Conservation (phyloP, 2,888 invertebrate species). For the Torymus auratus region DNA sequence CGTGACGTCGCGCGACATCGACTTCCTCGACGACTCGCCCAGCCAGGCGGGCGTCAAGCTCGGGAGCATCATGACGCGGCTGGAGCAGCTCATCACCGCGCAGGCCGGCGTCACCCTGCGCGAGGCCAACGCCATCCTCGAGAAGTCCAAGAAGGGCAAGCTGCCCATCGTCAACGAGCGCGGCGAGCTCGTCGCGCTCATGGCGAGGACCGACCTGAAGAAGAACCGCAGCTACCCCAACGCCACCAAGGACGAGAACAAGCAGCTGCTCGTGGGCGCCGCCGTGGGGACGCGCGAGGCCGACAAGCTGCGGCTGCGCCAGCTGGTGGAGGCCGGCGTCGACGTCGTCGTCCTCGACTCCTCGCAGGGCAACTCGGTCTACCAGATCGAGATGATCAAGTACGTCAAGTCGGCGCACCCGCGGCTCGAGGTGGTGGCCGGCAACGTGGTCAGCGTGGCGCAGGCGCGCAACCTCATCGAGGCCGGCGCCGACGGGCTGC, state of each 20-base stretch:
- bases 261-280: constrained; percentile 94
- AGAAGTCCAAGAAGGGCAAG: constrained; percentile 75
- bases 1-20: no score
- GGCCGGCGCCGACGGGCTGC: constrained; percentile 96
- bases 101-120: no score
- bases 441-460: constrained; percentile 97
- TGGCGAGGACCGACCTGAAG: constrained; percentile 98
- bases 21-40: no score
- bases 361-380: constrained; percentile 97
- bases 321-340: constrained; percentile 91
- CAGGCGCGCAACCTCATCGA: constrained; percentile 98
- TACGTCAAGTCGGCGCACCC: constrained; percentile 92
- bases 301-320: constrained; percentile 86
- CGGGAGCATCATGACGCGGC: no score
- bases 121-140: no score
- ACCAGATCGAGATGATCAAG: constrained; percentile 96
- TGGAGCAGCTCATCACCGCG: no score
- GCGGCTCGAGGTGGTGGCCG: constrained; percentile 93
- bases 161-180: constrained; percentile 89
- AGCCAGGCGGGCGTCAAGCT: no score
- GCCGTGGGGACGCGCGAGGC: constrained; percentile 93
- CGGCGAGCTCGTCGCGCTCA: constrained; percentile 94
- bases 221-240: constrained; percentile 97
- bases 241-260: constrained; percentile 98
- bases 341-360: constrained; percentile 98